Percentiles rank a stretch among this genome's conserved stretches.
phyloP scores from a whole-genome alignment of 2,888 invertebrate genomes.

The Ligdia adustata region DNA sequence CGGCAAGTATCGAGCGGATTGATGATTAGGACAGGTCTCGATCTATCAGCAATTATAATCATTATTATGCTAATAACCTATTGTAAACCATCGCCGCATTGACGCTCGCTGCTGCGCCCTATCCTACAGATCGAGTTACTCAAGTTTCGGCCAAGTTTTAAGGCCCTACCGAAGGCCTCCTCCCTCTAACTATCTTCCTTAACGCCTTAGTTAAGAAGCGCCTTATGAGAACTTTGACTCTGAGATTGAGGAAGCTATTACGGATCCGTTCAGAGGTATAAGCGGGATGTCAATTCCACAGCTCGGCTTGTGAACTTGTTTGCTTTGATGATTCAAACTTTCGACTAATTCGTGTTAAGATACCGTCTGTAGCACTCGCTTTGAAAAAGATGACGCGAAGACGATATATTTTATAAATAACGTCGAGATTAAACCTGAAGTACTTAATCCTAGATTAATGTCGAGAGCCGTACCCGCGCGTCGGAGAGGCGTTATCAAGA shows the following conservation, averaged over 20 bases:
- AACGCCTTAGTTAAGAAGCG: slow-evolving; percentile 82
- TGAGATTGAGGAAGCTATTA: slow-evolving; percentile 83
- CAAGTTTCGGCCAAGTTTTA: slow-evolving; percentile 79
- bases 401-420: slow-evolving; percentile 7
- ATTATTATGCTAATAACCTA: slow-evolving; percentile 77
- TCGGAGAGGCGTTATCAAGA: slow-evolving; percentile 44
- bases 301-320: slow-evolving; percentile 78
- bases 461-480: slow-evolving; percentile 15
- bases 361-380: slow-evolving; percentile 42
- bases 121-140: slow-evolving; percentile 76
- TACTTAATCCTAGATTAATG: slow-evolving; percentile 41
- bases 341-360: slow-evolving; percentile 65
- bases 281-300: slow-evolving; percentile 82
- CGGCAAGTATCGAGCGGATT: slow-evolving; percentile 6
- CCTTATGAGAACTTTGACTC: slow-evolving; percentile 83
- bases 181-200: slow-evolving; percentile 81
- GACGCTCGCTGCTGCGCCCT: slow-evolving; percentile 66
- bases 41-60: slow-evolving; percentile 49
- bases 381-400: slow-evolving; percentile 38
- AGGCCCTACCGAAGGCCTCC: slow-evolving; percentile 79
- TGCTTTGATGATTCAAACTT: slow-evolving; percentile 77
- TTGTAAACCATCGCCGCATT: slow-evolving; percentile 72
- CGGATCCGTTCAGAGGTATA: slow-evolving; percentile 80
- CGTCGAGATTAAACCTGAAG: slow-evolving; percentile 22
- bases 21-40: slow-evolving; percentile 14